These are phyloP conservation scores for Pachliopta kotzebuea DNA, from an alignment of 2,888 invertebrate species.

Conservation along the genomic window DNA sequence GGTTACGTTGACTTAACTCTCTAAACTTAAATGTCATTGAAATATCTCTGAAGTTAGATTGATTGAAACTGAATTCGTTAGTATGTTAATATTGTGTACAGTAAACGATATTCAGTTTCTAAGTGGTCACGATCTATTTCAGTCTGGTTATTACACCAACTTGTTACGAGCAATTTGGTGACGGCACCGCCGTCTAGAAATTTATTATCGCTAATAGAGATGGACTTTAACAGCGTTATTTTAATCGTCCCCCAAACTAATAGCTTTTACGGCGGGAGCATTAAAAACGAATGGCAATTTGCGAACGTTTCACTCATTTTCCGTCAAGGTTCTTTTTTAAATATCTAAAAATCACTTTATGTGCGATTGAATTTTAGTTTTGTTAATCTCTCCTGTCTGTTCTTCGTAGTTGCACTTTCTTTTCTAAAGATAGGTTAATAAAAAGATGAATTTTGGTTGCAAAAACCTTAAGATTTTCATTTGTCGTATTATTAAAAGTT, in stretches of 20 bases:
- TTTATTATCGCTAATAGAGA: conserved; percentile 25
- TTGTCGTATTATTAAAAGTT: too few species aligned
- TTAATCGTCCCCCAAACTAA: conserved; percentile 19
- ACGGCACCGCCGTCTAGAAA: conserved; percentile 11
- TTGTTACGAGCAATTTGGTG: conserved; percentile 10
- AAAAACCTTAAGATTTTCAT: too few species aligned
- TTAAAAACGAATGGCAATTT: conserved; percentile 17
- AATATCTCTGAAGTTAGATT: too few species aligned
- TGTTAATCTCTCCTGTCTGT: too few species aligned
- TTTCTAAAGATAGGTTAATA: too few species aligned
- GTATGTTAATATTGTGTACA: neutral
- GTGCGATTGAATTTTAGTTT: too few species aligned
- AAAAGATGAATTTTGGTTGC: too few species aligned
- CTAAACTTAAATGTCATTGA: too few species aligned
- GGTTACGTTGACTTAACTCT: too few species aligned
- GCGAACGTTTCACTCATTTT: neutral
- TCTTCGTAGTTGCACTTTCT: too few species aligned
- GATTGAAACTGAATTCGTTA: neutral
- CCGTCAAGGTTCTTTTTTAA: neutral
- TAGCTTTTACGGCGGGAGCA: conserved; percentile 24
- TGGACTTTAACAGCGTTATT: conserved; percentile 20
- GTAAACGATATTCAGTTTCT: neutral
- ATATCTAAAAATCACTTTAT: neutral
- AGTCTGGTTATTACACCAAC: conserved; percentile 12
- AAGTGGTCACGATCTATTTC: neutral